Base-by-base conservation (phyloP, 2,888 invertebrate species). In the Entomobrya proxima region DNA sequence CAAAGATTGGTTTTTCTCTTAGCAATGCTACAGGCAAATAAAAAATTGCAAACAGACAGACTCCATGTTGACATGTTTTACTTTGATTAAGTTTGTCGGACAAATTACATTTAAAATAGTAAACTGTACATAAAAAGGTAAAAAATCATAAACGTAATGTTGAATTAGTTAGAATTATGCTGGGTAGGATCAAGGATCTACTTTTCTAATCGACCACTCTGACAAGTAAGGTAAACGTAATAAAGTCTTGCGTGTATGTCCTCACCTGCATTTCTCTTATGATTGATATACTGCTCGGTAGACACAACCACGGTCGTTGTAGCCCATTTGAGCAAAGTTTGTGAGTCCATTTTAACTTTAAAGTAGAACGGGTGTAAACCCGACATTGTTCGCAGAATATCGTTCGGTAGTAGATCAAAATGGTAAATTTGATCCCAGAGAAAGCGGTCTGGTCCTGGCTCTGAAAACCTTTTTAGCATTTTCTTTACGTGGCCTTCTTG, bases 381-480 rank as follows among this genome's bases (percentile, higher is more conserved):
- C n/a, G 47, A 32, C 55, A 58, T 85, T 9, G 40, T 47, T 50
- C 75, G 24, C n/a, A 72, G 85, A 35, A 87, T 50, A 11, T 80
- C 69, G n/a, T 67, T 83, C 37, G 88, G 85, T 1, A 87, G 82
- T 4, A 89, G 83, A 76, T 89, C 89, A 58, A 89, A 90, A 77
- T 90, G 89, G 44, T 87, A 88, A 0, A 58, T 87, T 40, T 37
- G 37, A n/a, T 87, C 44, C 88, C 89, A 89, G 27, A 86, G 58
- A 2, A 90, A 55, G 4, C 72, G 61, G 35, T 86, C 75, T 0
- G n/a, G 0, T 0, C 15, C 1, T 1, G 44, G 11, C 11, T 47
- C 67, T n/a, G 72, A 27, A 55, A 89, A 89, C 32, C 85, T 74
- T 24, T 86, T 35, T 9, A 90, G 67, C 40, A 89, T 44, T 32